phyloP scores from a whole-genome alignment of 2,888 invertebrate species.

The Hecatera dysodea region DNA sequence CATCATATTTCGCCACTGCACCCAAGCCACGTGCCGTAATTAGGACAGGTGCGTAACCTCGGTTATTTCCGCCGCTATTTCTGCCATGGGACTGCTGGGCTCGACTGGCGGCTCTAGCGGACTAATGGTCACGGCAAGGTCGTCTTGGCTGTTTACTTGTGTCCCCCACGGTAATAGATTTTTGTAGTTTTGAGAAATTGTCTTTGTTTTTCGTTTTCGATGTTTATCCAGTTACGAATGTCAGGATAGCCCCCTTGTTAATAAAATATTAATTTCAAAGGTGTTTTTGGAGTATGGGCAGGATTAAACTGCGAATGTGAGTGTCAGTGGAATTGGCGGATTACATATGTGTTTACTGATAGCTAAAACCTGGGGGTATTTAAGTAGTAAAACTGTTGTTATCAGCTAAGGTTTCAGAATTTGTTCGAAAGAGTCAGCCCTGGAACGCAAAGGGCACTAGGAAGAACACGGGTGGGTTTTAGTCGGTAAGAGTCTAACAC shows the following conservation, averaged over 20 bases:
- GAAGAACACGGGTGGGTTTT: no score
- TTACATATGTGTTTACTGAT: no score
- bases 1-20: conserved; percentile 39
- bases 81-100: conserved; percentile 64
- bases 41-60: conserved; percentile 77
- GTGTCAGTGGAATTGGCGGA: no score
- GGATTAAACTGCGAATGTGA: no score
- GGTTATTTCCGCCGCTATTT: conserved; percentile 76
- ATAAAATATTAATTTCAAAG: neutral
- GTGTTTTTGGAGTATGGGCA: no score
- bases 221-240: neutral
- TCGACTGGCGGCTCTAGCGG: conserved; percentile 57
- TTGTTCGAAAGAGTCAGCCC: no score
- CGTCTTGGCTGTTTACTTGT: conserved; percentile 27
- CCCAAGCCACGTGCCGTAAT: conserved; percentile 69
- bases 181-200: conserved; percentile 14
- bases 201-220: conserved; percentile 4
- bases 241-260: no score
- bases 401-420: no score
- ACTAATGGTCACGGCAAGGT: conserved; percentile 64
- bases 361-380: no score
- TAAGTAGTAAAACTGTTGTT: no score
- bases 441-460: no score
- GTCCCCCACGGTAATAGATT: conserved; percentile 38
- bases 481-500: no score